A percentile compares a stretch with the other conserved stretches of the same genome.
Evolutionary conservation across 2,113 vertebrate genomes (phyloP).

Genomic region (Corythornis vintsioides): DNA sequence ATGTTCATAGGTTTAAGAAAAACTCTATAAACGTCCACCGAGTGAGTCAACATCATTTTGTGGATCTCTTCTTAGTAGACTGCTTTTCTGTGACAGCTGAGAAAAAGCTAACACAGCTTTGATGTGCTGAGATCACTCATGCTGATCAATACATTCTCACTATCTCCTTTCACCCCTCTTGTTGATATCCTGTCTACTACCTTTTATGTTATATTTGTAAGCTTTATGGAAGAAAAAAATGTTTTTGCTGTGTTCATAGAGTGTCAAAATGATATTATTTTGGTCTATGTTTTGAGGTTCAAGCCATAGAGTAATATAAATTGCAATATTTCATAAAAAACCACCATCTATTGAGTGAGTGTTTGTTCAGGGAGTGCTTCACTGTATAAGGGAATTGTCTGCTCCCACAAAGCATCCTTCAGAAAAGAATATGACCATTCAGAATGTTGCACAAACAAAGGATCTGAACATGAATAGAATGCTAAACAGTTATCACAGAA

Average conservation of each 20-base stretch:
- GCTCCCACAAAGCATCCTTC: neutral
- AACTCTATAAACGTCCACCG: neutral
- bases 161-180: neutral
- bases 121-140: neutral
- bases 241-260: neutral
- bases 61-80: neutral
- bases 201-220: conserved; percentile 21
- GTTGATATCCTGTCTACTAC: neutral
- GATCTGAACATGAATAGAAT: neutral
- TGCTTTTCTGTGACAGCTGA: neutral
- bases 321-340: conserved; percentile 7
- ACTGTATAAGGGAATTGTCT: neutral
- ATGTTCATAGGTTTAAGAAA: neutral
- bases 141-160: neutral
- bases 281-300: neutral
- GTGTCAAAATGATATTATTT: neutral
- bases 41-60: neutral
- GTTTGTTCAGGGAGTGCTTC: neutral
- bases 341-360: neutral
- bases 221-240: neutral
- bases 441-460: neutral
- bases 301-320: neutral
- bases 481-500: neutral
- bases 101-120: conserved; percentile 8
- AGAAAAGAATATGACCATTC: neutral